These are phyloP conservation scores for Ophraella communa DNA, from an alignment of 2,888 invertebrate genomes.

Conservation along the genomic window DNA sequence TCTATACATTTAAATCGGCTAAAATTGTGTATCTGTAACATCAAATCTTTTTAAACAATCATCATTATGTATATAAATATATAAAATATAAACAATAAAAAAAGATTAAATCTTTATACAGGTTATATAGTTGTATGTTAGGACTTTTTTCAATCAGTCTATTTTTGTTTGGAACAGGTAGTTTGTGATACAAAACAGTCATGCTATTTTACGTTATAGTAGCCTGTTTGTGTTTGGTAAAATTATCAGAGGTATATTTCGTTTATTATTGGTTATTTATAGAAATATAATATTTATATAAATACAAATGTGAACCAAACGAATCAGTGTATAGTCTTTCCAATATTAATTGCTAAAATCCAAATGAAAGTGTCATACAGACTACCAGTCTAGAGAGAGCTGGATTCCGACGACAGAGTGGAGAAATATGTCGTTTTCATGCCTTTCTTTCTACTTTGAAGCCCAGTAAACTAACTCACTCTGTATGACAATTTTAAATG, in stretches of 20 bases:
- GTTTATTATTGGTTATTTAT: background rate
- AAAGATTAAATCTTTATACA: background rate
- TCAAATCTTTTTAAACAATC: background rate
- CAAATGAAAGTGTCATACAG: no score
- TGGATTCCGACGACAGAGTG: no score
- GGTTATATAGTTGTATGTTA: background rate
- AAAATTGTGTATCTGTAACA: background rate
- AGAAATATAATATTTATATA: background rate
- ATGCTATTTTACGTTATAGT: background rate
- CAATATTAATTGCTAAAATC: no score
- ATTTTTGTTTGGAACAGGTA: background rate
- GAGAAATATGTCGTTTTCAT: no score
- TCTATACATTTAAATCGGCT: background rate
- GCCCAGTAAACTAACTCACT: no score
- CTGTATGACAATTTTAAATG: no score
- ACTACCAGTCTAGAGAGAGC: no score
- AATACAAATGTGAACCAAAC: no score
- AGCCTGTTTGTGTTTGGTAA: background rate
- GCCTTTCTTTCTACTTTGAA: no score
- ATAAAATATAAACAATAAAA: background rate
- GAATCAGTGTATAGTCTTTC: no score
- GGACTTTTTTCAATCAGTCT: background rate
- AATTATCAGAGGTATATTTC: background rate
- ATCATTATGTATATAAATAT: background rate
- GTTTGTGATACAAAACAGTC: background rate